Evolutionary conservation across 2,888 invertebrate species (phyloP).

Genomic region (Dryococelus australis): DNA sequence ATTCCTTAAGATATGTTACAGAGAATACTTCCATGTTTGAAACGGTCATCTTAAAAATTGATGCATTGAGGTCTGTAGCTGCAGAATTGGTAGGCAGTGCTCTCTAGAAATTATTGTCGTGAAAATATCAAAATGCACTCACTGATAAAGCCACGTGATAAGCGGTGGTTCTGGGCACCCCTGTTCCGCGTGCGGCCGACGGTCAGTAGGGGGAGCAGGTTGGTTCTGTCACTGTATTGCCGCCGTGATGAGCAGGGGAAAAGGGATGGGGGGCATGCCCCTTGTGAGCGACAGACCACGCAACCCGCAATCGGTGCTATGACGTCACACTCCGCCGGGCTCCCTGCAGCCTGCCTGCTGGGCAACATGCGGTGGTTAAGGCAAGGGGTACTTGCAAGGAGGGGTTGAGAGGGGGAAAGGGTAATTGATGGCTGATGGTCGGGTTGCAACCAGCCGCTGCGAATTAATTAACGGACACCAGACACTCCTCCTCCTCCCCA

Average conservation of each 20-base stretch:
- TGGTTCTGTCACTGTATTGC: not conserved
- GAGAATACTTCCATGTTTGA: no score
- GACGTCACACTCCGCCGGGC: not conserved
- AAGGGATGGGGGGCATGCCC: not conserved
- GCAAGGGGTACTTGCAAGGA: not conserved
- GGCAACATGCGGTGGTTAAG: not conserved
- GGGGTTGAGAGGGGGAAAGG: not conserved
- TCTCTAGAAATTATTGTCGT: no score
- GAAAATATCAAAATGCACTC: no score
- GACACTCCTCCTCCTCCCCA: not conserved
- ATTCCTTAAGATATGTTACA: no score
- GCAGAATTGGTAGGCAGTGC: no score
- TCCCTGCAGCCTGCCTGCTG: not conserved
- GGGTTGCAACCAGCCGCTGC: conserved; percentile 9
- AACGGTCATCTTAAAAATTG: no score
- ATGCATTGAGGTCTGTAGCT: no score
- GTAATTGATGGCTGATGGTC: conserved; percentile 16
- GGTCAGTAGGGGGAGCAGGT: not conserved
- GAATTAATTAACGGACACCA: conserved; percentile 16
- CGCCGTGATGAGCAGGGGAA: no score
- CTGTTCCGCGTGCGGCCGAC: not conserved
- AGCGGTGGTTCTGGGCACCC: not conserved
- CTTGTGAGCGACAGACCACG: not conserved
- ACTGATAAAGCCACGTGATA: no score
- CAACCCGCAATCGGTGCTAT: not conserved